Base-by-base conservation (phyloP, 2,797 vertebrate species). In the Holocentrus rufus region DNA sequence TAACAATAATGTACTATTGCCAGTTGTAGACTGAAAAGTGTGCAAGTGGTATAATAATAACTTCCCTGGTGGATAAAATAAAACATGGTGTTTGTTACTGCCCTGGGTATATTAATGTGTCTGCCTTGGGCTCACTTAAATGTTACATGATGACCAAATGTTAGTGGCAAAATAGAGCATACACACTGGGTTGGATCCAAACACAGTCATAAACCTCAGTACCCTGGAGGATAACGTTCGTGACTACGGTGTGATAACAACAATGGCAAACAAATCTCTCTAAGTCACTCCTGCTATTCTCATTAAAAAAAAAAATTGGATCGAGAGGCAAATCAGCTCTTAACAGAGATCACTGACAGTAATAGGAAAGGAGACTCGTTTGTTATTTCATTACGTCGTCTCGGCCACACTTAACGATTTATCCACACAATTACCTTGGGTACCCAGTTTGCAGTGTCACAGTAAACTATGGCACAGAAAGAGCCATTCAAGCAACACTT, bases 351-450 rank as follows among this genome's bases (percentile, higher is more conserved):
- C 57, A 85, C 86, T 89, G 83, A 87, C 80, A 69, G 80, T 82
- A 82, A 87, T 76, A 79, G 84, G 79, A 88, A 88, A 65, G 76
- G 74, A 84, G 83, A 66, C 14, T 56, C 22, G 39, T 79, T 74
- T 86, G 86, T 90, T 87, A 89, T 89, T 90, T 77, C 81, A 83
- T 82, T 88, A 82, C 72, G 81, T 76, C 58, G 76, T 81, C 81
- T 85, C 65, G 70, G 76, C 76, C 74, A 60, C 67, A 72, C 61
- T 83, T 82, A 85, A 86, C 61, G 85, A 89, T 88, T 80, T 79
- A 79, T 86, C 82, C 79, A 83, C 80, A 77, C 88, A 85, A 91
- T 88, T 88, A 88, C 27, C 23, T 17, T 34, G 56, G 69, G 73
- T 74, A 54, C 73, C 79, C 65, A 73, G 82, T 79, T 82, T 82